Evolutionary conservation across 2,888 invertebrate genomes (phyloP).

Genomic region (Anticlea derivata): DNA sequence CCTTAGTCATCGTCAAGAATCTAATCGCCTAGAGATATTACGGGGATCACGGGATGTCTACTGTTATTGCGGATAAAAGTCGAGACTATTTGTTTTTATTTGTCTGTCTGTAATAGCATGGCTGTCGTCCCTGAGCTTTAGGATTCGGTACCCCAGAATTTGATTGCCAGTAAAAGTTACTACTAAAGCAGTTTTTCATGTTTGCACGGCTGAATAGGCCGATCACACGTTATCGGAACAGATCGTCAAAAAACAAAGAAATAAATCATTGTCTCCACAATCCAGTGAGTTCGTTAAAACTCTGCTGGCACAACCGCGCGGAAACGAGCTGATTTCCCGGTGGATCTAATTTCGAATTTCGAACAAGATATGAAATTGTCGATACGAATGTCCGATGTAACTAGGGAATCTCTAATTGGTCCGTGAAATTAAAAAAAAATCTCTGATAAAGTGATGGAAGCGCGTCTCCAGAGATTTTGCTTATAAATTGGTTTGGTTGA

Average conservation of each 20-base stretch:
- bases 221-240: slow-evolving; percentile 9
- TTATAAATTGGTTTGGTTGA: slow-evolving; percentile 20
- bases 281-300: slow-evolving; percentile 23
- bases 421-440: slow-evolving; percentile 34
- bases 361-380: slow-evolving; percentile 57
- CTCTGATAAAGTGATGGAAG: slow-evolving; percentile 24
- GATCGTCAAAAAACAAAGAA: slow-evolving; percentile 24
- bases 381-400: slow-evolving; percentile 45
- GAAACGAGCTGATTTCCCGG: slow-evolving; percentile 53
- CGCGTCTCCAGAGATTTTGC: slow-evolving; percentile 19
- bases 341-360: slow-evolving; percentile 48
- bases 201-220: neutral
- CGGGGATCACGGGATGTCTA: no score
- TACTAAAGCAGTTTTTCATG: neutral
- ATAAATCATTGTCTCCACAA: slow-evolving; percentile 18
- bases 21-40: no score
- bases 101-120: no score
- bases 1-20: no score
- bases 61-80: no score
- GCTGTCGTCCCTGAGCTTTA: no score
- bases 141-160: no score
- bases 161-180: neutral
- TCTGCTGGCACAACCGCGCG: slow-evolving; percentile 25
- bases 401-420: slow-evolving; percentile 49
- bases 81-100: no score